A percentile compares a stretch with the other conserved stretches of the same genome.
Conservation (phyloP, 2,113 vertebrate species). For the Mesitornis unicolor region DNA sequence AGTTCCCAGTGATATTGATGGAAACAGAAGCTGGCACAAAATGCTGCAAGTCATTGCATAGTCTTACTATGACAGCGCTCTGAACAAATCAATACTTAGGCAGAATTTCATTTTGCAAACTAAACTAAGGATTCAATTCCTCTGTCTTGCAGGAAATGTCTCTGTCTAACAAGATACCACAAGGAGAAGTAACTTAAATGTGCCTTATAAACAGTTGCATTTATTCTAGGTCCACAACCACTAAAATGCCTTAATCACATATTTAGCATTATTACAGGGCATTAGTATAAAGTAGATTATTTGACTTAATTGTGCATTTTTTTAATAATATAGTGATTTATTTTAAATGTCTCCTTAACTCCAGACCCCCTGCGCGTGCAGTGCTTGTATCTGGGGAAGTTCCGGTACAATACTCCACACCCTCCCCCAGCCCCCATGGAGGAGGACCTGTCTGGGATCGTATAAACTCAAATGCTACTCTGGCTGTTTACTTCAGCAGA, state of each 20-base stretch:
- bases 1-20: neutral
- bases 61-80: neutral
- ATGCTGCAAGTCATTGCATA: neutral
- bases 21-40: slow-evolving; percentile 41
- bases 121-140: neutral
- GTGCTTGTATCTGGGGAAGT: neutral
- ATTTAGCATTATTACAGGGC: neutral
- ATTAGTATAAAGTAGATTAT: neutral
- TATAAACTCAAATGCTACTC: neutral
- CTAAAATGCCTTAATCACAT: neutral
- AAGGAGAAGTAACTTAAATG: neutral
- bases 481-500: slow-evolving; percentile 24
- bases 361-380: neutral
- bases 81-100: slow-evolving; percentile 14
- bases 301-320: neutral
- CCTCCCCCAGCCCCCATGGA: neutral
- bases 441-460: neutral
- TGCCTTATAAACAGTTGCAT: neutral
- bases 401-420: neutral
- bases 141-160: neutral
- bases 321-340: neutral
- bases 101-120: slow-evolving; percentile 28
- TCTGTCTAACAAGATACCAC: neutral
- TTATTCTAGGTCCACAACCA: neutral
- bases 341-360: neutral